Conservation (phyloP, 2,888 invertebrate species). For the Tridacna gigas region DNA sequence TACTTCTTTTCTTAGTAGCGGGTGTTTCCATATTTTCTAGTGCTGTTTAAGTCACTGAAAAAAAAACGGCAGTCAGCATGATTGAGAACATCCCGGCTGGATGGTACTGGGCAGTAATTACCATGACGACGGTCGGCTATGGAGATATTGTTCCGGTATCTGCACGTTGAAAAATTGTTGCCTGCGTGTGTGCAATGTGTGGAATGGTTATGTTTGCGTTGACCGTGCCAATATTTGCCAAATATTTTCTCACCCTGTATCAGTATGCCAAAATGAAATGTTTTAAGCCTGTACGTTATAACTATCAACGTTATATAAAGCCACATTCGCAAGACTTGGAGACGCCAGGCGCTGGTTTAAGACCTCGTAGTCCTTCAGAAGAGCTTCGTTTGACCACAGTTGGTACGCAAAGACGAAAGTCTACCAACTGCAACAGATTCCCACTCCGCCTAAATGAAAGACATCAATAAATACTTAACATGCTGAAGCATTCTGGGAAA, state of each 20-base stretch:
- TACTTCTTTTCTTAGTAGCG: conserved; percentile 29
- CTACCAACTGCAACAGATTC: no score
- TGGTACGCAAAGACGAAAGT: no score
- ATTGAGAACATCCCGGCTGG: conserved; percentile 32
- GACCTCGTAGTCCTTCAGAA: no score
- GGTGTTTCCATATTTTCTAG: conserved; percentile 39
- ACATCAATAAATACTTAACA: no score
- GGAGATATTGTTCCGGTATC: conserved; percentile 42
- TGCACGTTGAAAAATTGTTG: conserved; percentile 15
- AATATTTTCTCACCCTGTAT: conserved; percentile 37
- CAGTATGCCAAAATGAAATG: conserved; percentile 24
- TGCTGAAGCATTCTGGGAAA: no score
- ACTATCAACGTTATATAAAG: no score
- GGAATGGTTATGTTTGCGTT: conserved; percentile 40
- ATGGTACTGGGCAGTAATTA: conserved; percentile 52
- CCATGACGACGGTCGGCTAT: conserved; percentile 56
- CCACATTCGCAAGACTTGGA: no score
- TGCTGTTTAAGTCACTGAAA: conserved; percentile 29
- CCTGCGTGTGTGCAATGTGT: conserved; percentile 33
- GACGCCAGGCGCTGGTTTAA: no score
- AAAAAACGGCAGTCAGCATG: background rate
- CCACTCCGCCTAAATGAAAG: no score
- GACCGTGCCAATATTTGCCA: conserved; percentile 39
- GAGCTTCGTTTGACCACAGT: no score
- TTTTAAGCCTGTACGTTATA: background rate